Base-by-base conservation (phyloP, 2,797 vertebrate genomes). In the Rhadinocentrus ornatus region DNA sequence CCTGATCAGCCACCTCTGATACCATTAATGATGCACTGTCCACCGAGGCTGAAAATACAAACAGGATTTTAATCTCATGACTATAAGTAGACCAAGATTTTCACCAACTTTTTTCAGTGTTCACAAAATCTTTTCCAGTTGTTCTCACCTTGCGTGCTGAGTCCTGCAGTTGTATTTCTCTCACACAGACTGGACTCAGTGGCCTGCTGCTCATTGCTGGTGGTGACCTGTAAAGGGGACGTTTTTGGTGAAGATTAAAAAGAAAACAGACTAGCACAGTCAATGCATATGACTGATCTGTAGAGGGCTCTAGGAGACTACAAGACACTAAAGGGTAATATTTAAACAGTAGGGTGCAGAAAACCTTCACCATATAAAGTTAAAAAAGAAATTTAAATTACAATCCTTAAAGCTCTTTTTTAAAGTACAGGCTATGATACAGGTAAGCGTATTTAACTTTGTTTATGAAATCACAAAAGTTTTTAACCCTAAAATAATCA, bases 91-190 rank as follows among this genome's bases (percentile, higher is more conserved):
- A 63, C 9, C 70, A 52, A 58, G 18, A 67, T 7, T 64, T 34
- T 2, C 0, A 10, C 55, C 41, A 52, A 16, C n/a, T 7, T n/a
- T 50, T 54, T 75, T 41, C 26, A 35, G 20, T 56, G 12, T 62
- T 57, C 11, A 70, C 15, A 35, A 67, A 22, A 64, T 29, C 15
- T 53, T 31, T 34, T 65, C 1, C 1, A 22, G 1, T 4, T 12
- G 53, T 41, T 0, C 59, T 92, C 93, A 99, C 98, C 98, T 94
- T 96, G 96, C 15, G 95, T 94, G 86, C 95, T 96, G 80, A 96
- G 93, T 80, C 93, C 95, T 6, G 91, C 91, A 2, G 93, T 89
- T 1, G 81, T 73, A 74, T 95, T 95, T 72, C 95, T 94, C 70
- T 96, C 96, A 75, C 92, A 93, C 8, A 94, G 71, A 73, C 94